These are phyloP conservation scores for Drosophila niveifrons DNA, from an alignment of 2,888 invertebrate genomes.

Conservation along the genomic window DNA sequence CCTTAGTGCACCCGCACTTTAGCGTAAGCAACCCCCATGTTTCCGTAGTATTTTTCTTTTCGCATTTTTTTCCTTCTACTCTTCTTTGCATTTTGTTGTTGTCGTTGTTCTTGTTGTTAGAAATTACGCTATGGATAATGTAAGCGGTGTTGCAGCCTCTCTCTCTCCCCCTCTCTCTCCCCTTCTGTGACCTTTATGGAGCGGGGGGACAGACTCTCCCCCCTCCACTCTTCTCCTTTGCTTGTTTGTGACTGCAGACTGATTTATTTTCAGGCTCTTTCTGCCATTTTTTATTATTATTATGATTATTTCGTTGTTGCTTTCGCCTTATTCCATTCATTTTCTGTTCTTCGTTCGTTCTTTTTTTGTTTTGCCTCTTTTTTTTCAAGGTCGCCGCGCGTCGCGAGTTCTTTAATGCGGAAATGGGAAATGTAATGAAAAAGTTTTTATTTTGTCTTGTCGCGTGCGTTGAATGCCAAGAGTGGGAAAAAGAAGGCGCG, in stretches of 20 bases:
- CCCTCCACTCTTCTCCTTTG: too few relatives aligned
- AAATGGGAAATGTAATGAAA: conserved; percentile 79
- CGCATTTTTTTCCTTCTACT: conserved; percentile 4
- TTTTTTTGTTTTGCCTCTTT: conserved; percentile 30
- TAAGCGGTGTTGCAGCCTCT: conserved; percentile 29
- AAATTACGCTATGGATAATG: conserved; percentile 76
- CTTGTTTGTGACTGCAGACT: conserved; percentile 64
- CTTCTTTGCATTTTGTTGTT: conserved; percentile 28
- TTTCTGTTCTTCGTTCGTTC: conserved; percentile 26
- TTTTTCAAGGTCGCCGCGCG: conserved; percentile 76
- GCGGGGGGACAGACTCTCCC: neutral
- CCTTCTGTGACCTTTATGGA: conserved; percentile 48
- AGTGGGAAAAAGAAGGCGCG: conserved; percentile 25
- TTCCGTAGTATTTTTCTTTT: conserved; percentile 24
- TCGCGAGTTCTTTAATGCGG: conserved; percentile 68
- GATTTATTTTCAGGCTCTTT: conserved; percentile 77
- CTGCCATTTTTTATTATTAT: conserved; percentile 77
- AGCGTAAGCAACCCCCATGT: conserved; percentile 10
- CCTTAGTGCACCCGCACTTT: neutral
- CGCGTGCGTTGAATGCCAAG: conserved; percentile 20
- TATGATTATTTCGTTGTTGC: conserved; percentile 72
- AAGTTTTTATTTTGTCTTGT: conserved; percentile 64
- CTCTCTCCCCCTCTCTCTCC: neutral
- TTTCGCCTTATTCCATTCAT: too few relatives aligned
- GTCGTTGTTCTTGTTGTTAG: conserved; percentile 65